Conservation (phyloP, 1,140 invertebrate species). For the Drosophila lini region DNA sequence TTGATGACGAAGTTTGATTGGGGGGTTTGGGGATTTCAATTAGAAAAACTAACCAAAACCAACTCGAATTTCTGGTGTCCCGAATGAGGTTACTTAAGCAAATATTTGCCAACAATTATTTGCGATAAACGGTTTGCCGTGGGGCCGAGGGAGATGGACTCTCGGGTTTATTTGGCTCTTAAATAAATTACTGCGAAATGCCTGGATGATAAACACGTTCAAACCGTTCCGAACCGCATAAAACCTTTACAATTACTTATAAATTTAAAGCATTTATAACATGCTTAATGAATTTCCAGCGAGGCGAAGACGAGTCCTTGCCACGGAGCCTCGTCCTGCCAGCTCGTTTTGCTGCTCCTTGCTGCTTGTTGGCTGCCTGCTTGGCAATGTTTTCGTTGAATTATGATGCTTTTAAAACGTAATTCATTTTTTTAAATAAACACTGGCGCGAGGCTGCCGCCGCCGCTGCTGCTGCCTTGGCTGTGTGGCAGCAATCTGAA, state of each 20-base stretch:
- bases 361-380: conserved; percentile 32
- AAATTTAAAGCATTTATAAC: conserved; percentile 79
- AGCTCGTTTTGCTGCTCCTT: conserved; percentile 7
- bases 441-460: conserved; percentile 38
- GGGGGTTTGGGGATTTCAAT: conserved; percentile 27
- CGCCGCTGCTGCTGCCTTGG: conserved; percentile 31
- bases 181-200: conserved; percentile 68
- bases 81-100: conserved; percentile 26
- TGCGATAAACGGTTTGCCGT: conserved; percentile 58
- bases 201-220: conserved; percentile 77
- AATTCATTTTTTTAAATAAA: conserved; percentile 82
- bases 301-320: conserved; percentile 38
- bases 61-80: conserved; percentile 41
- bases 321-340: neutral
- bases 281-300: conserved; percentile 80
- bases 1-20: conserved; percentile 45
- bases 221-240: conserved; percentile 70
- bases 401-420: conserved; percentile 82
- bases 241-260: conserved; percentile 81
- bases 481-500: conserved; percentile 66
- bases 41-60: conserved; percentile 40
- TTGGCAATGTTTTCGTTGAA: conserved; percentile 78
- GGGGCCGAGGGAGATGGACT: conserved; percentile 12
- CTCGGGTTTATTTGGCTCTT: conserved; percentile 61
- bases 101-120: conserved; percentile 75